A percentile compares a stretch with the other conserved stretches of the same genome.
Evolutionary conservation across 2,888 invertebrate genomes (phyloP).

Genomic region (Troglohyphantes excavatus): DNA sequence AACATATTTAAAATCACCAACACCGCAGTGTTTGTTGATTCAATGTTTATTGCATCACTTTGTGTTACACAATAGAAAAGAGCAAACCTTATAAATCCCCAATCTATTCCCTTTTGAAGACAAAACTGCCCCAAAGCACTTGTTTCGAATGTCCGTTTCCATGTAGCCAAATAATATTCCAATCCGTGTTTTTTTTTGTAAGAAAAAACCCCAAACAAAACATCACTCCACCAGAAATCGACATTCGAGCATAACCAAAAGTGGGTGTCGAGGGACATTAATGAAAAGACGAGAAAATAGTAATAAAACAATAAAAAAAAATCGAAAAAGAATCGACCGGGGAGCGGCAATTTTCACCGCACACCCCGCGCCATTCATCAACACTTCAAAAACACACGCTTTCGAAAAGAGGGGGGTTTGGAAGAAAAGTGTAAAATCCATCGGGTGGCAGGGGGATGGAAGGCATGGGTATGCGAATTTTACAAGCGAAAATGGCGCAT

Average conservation of each 20-base stretch:
- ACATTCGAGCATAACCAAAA: slow-evolving; percentile 6
- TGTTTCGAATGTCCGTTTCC: neutral
- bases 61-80: too few relatives aligned
- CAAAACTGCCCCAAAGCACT: too few relatives aligned
- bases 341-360: slow-evolving; percentile 62
- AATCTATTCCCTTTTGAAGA: too few relatives aligned
- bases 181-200: neutral
- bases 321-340: slow-evolving; percentile 47
- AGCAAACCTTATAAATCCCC: too few relatives aligned
- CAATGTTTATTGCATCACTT: too few relatives aligned
- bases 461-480: neutral
- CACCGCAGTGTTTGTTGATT: too few relatives aligned
- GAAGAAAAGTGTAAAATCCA: slow-evolving; percentile 57
- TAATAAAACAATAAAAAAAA: slow-evolving; percentile 20
- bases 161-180: slow-evolving; percentile 1
- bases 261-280: slow-evolving; percentile 17
- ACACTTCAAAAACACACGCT: slow-evolving; percentile 77
- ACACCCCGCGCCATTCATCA: slow-evolving; percentile 63
- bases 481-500: neutral
- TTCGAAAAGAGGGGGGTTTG: slow-evolving; percentile 37
- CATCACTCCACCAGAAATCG: neutral
- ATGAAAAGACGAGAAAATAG: slow-evolving; percentile 32
- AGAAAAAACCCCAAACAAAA: neutral
- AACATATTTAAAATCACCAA: too few relatives aligned
- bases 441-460: neutral